Percentiles rank a stretch among this genome's conserved stretches.
These are phyloP conservation scores for Lasiurus borealis DNA, from an alignment of 2,113 vertebrate genomes.

Conservation along the genomic window DNA sequence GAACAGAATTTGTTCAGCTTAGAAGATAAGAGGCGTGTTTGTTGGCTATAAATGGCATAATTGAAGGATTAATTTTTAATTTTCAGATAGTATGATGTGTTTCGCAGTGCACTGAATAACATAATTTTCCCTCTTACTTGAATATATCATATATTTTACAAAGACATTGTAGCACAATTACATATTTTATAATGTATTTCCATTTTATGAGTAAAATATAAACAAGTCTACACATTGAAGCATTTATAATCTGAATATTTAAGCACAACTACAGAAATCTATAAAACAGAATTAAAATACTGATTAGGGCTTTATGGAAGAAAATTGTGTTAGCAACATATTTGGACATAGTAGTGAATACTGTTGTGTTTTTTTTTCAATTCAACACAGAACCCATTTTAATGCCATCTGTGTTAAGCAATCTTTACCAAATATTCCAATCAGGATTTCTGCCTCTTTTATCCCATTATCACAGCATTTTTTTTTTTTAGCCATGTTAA, in stretches of 20 bases:
- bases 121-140: background rate
- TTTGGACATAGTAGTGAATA: background rate
- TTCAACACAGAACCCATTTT: background rate
- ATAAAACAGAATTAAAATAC: background rate
- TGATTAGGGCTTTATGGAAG: background rate
- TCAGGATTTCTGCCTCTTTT: background rate
- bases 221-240: background rate
- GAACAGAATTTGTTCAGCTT: background rate
- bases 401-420: background rate
- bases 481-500: background rate
- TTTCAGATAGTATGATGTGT: background rate
- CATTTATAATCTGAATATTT: background rate
- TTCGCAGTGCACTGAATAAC: background rate
- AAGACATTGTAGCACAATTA: background rate
- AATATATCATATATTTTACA: background rate
- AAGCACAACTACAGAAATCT: background rate
- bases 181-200: background rate
- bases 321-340: background rate
- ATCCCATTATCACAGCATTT: background rate
- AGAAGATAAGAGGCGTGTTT: background rate
- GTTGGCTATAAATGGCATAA: background rate
- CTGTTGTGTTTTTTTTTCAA: background rate
- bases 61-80: conserved; percentile 12
- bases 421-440: background rate
- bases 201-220: background rate